Percentiles rank a stretch among this genome's conserved stretches.
phyloP scores from a whole-genome alignment of 2,797 vertebrate species.

The Myotis daubentonii region DNA sequence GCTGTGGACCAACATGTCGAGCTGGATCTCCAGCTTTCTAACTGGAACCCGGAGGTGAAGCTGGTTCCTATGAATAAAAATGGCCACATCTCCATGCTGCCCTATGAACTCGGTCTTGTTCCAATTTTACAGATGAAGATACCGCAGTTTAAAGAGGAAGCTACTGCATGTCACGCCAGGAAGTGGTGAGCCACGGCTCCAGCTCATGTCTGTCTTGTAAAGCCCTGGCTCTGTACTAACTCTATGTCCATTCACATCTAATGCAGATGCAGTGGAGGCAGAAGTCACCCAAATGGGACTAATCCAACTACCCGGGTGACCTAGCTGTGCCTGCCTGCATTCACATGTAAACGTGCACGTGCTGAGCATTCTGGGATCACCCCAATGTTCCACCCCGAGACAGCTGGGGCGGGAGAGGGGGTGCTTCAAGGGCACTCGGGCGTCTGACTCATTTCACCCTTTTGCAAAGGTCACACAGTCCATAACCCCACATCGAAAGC shows the following conservation, averaged over 20 bases:
- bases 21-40: background rate
- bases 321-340: too few species aligned
- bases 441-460: background rate
- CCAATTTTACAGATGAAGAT: background rate
- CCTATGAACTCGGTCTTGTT: background rate
- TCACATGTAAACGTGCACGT: background rate
- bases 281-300: background rate
- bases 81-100: background rate
- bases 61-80: background rate
- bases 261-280: background rate
- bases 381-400: background rate
- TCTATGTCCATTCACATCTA: background rate
- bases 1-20: background rate
- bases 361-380: background rate
- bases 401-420: background rate
- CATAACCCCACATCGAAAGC: background rate
- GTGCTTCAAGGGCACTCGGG: background rate
- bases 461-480: background rate
- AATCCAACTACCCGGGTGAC: background rate
- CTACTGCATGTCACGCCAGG: background rate
- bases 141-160: background rate
- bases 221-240: background rate
- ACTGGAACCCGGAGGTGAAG: background rate
- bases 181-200: background rate
- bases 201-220: background rate